These are phyloP conservation scores for Resseliella maxima DNA, from an alignment of 2,888 invertebrate species.

Conservation along the genomic window DNA sequence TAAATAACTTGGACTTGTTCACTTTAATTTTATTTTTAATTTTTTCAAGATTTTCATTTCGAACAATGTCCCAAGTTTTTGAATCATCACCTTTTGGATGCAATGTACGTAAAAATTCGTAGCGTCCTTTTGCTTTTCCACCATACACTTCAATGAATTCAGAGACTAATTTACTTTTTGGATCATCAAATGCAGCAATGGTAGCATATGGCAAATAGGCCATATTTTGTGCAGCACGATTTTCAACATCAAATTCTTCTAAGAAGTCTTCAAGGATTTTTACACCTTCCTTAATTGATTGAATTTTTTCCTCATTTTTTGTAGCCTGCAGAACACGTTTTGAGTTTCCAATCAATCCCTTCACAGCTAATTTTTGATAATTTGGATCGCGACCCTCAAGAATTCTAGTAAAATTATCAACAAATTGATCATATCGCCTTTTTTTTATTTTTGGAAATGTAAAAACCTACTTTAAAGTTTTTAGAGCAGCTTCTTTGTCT, in stretches of 20 bases:
- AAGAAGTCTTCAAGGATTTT: slow-evolving; percentile 78
- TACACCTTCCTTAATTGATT: slow-evolving; percentile 80
- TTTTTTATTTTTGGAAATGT: no score
- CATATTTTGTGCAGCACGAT: slow-evolving; percentile 76
- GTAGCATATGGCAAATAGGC: slow-evolving; percentile 75
- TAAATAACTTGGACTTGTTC: slow-evolving; percentile 73
- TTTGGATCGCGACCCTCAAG: slow-evolving; percentile 80
- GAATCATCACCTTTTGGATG: slow-evolving; percentile 69
- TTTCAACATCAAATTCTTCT: slow-evolving; percentile 77
- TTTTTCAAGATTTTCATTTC: slow-evolving; percentile 74
- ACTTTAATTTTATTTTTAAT: slow-evolving; percentile 72
- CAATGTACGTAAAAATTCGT: slow-evolving; percentile 78
- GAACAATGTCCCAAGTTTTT: slow-evolving; percentile 80
- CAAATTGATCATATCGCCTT: no score
- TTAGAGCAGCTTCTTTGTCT: slow-evolving; percentile 78
- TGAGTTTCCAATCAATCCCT: slow-evolving; percentile 77
- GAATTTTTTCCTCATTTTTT: slow-evolving; percentile 79
- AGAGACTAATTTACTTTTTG: slow-evolving; percentile 68
- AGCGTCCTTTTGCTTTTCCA: slow-evolving; percentile 72
- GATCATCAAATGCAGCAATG: slow-evolving; percentile 71
- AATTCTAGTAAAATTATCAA: slow-evolving; percentile 65
- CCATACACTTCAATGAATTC: slow-evolving; percentile 76
- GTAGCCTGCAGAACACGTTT: slow-evolving; percentile 80
- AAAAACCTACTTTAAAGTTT: slow-evolving; percentile 73
- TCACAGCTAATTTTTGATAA: slow-evolving; percentile 79